Base-by-base conservation (phyloP, 2,888 invertebrate species). In the Hydrotaea diabolus region DNA sequence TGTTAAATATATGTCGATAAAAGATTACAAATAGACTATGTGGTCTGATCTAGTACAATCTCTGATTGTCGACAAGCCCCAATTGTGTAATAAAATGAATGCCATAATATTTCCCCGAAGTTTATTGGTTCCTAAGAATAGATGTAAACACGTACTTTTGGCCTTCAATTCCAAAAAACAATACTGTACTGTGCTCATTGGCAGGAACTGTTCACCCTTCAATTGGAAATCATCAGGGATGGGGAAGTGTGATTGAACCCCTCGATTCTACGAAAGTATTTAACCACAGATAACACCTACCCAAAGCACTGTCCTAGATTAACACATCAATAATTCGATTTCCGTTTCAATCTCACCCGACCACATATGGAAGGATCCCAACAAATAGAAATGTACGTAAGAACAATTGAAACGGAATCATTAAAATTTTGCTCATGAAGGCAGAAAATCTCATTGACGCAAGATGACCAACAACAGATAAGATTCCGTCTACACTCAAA, bases 371-470 rank as follows among this genome's bases (percentile, higher is more conserved):
- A 2, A 2, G n/a, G n/a, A 49, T 9, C 55, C 55, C 19, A 19
- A 55, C 26, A 23, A 66, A 66, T 66, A 13, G 66, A 66, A 43
- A 66, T 31, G 31, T 19, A 23, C 15, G n/a, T 69, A 17, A 46
- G 19, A 59, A 57, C 21, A 80, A 80, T 69, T 31, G 66, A 69
- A 69, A 71, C 46, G 36, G 59, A 71, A 75, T 75, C 53, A 79
- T 84, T 81, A 84, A 81, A 76, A 84, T 84, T 84, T 81, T 79
- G 81, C 78, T 85, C 84, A 85, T 77, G 84, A 72, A 76, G 64
- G 64, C 49, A 53, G 9, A 77, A 59, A 59, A 62, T 59, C 53
- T 11, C 55, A 80, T 49, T 72, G 55, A 66, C 72, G 1, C 36
- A 19, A 66, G 31, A 23, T 13, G 4, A 55, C 26, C 7, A 31